Conservation (phyloP, 2,797 vertebrate species). For the Muraenolepis orangiensis region DNA sequence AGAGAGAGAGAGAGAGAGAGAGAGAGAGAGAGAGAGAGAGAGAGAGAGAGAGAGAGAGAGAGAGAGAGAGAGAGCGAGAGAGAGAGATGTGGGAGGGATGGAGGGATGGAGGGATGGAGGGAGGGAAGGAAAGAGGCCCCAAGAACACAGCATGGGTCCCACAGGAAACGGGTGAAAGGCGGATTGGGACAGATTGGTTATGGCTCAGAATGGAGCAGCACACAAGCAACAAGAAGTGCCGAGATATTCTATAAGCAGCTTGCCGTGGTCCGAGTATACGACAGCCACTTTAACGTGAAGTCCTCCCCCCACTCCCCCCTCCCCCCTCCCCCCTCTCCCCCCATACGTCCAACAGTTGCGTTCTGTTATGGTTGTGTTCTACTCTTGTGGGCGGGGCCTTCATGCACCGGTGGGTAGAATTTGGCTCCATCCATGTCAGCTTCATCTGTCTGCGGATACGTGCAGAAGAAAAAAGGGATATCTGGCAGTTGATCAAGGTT, state of each 20-base stretch:
- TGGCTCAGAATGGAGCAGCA: slow-evolving; percentile 64
- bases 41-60: slow-evolving; percentile 20
- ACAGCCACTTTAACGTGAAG: background rate
- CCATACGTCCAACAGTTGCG: background rate
- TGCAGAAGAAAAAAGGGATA: background rate
- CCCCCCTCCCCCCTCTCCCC: too few species aligned
- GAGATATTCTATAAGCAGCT: slow-evolving; percentile 8
- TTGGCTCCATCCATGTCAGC: background rate
- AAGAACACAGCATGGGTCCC: slow-evolving; percentile 67
- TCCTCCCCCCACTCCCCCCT: too few species aligned
- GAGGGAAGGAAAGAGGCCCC: slow-evolving; percentile 39
- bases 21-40: background rate
- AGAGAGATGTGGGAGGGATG: background rate
- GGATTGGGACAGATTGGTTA: slow-evolving; percentile 73
- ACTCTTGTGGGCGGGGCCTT: background rate
- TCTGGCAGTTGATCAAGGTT: slow-evolving; percentile 45
- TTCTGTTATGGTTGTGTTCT: background rate
- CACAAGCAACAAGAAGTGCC: slow-evolving; percentile 61
- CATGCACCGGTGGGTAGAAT: background rate
- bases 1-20: background rate
- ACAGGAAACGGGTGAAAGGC: slow-evolving; percentile 73
- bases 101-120: background rate
- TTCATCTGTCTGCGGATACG: background rate
- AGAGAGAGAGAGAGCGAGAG: background rate
- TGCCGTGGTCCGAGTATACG: background rate